Evolutionary conservation across 2,888 invertebrate genomes (phyloP), one percentile per base, ranked within the genome.

Genomic region (Pyrgus malvae): DNA sequence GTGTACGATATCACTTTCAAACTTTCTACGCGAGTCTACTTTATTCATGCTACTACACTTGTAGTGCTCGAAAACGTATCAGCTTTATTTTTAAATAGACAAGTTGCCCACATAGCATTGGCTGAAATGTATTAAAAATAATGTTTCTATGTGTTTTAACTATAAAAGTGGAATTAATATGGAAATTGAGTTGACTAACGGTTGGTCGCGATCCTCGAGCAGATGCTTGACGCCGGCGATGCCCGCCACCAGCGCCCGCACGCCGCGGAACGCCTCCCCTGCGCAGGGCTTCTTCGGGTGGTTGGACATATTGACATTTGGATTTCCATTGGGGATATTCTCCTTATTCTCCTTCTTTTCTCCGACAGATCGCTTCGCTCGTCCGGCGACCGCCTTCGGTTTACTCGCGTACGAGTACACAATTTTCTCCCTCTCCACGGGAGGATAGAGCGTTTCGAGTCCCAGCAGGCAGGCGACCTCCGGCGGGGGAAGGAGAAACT

Each of bases 401-500:
- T 91, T 91, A 73, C 94, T 94, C 23, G 93, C 90, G 73, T 93
- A 94, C 35, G 93, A 93, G 72, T 94, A 94, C 59, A 94, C 80
- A 65, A 92, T 79, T 61, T 75, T 70, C 50, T 78, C 75, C 12
- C 72, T 67, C 59, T 80, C 74, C 44, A 70, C 69, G 48, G 76
- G 57, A 42, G 83, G 74, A 74, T 86, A 81, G 62, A 87, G 67
- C 7, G 84, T 64, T 55, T 88, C 80, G 54, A 94, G 85, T 0
- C 94, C 94, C 14, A 94, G 84, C n/a, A 94, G 83, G 4, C 83
- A 79, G 5, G 95, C 94, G 37, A 94, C 81, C 69, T 93, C 93
- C n/a, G 93, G 93, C 0, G 95, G 95, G 3, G 96, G 96, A 70
- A 94, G 93, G 61, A 96, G 82, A 74, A 96, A 96, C 67, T 93